A percentile compares a stretch with the other conserved stretches of the same genome.
Conservation (phyloP, 2,888 invertebrate species). For the Hydropsyche betteni region DNA sequence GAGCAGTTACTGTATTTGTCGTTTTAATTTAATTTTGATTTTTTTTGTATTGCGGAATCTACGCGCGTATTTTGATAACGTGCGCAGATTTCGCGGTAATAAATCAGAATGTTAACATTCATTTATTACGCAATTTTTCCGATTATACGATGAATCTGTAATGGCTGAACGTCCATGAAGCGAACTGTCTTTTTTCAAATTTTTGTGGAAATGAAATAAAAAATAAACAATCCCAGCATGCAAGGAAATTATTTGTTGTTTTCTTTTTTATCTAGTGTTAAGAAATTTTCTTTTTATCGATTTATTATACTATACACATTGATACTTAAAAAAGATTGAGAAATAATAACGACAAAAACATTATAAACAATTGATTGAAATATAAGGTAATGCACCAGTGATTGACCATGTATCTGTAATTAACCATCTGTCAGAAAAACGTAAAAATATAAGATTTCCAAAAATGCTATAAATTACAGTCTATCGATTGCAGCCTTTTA, state of each 20-base stretch:
- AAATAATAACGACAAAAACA: too few relatives aligned
- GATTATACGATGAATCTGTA: too few relatives aligned
- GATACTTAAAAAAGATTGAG: too few relatives aligned
- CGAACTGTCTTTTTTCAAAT: constrained; percentile 47
- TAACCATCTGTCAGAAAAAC: too few relatives aligned
- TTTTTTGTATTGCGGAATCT: constrained; percentile 13
- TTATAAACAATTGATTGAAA: too few relatives aligned
- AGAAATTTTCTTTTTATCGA: background rate
- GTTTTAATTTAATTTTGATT: constrained; percentile 38
- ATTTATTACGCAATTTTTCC: constrained; percentile 44
- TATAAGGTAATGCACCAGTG: too few relatives aligned
- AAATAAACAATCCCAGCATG: constrained; percentile 52
- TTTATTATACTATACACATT: too few relatives aligned
- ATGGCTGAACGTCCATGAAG: constrained; percentile 46
- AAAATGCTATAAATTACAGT: too few relatives aligned
- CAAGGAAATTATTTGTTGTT: constrained; percentile 45
- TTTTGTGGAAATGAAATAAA: constrained; percentile 43
- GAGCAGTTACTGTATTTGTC: constrained; percentile 12
- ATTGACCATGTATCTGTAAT: too few relatives aligned
- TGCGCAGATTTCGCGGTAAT: constrained; percentile 36
- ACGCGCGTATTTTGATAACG: background rate
- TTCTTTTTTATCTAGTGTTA: background rate
- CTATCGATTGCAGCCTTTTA: too few relatives aligned
- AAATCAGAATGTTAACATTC: constrained; percentile 48
- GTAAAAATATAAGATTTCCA: too few relatives aligned